phyloP scores from a whole-genome alignment of 2,113 vertebrate genomes.

The Copsychus sechellarum region DNA sequence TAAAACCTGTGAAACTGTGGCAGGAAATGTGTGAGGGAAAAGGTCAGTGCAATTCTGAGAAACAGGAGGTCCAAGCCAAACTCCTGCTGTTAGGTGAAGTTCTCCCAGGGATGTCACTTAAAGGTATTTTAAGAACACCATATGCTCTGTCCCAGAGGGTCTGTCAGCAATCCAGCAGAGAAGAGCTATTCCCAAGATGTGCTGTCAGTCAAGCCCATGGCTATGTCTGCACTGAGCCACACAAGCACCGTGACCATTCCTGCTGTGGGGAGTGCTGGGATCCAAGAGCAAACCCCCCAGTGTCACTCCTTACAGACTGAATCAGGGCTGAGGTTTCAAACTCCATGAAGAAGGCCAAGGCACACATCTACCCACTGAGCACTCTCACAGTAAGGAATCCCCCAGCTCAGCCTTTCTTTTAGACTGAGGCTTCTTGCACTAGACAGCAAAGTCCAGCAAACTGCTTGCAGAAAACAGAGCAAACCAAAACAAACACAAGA shows the following conservation, averaged over 20 bases:
- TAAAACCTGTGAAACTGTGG: conserved; percentile 29
- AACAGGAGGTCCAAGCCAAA: conserved; percentile 6
- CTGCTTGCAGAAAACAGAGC: background rate
- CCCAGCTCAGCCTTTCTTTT: background rate
- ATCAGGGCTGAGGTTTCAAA: background rate
- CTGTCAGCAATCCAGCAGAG: background rate
- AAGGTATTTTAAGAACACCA: conserved; percentile 54
- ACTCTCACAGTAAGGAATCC: background rate
- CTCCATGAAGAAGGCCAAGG: background rate
- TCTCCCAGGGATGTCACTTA: conserved; percentile 20
- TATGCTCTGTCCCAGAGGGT: conserved; percentile 21
- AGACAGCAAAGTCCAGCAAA: background rate
- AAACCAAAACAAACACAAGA: background rate
- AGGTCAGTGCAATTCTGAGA: conserved; percentile 28
- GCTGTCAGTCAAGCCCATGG: background rate
- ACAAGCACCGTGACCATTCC: background rate
- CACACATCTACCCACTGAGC: background rate
- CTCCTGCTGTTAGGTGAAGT: conserved; percentile 30
- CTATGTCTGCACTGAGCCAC: background rate
- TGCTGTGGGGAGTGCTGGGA: background rate
- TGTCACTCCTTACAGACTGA: background rate
- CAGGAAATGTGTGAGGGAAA: conserved; percentile 4
- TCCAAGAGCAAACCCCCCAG: background rate
- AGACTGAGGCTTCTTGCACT: background rate
- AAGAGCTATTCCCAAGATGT: background rate